A percentile compares a stretch with the other conserved stretches of the same genome.
These are phyloP conservation scores for Pammene fasciana DNA, from an alignment of 2,888 invertebrate genomes.

Conservation along the genomic window DNA sequence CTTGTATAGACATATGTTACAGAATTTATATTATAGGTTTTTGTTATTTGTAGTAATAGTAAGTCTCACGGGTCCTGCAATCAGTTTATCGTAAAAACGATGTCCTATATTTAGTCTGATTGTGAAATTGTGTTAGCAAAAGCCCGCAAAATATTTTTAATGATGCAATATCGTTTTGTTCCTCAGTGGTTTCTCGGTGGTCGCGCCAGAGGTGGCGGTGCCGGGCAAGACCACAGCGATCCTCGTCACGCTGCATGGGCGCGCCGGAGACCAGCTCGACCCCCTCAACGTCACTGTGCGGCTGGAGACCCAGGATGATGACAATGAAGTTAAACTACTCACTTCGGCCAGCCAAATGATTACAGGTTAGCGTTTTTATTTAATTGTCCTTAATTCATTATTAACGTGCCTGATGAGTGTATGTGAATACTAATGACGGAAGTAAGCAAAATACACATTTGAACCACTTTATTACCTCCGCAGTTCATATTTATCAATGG, in stretches of 20 bases:
- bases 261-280: conserved; percentile 69
- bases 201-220: conserved; percentile 86
- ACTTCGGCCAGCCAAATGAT: conserved; percentile 79
- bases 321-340: conserved; percentile 72
- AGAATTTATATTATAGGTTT: too few relatives aligned
- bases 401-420: background rate
- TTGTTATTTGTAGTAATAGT: too few relatives aligned
- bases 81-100: too few relatives aligned
- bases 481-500: too few relatives aligned
- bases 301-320: conserved; percentile 77
- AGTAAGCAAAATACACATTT: too few relatives aligned
- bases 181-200: conserved; percentile 86
- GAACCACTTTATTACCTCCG: too few relatives aligned
- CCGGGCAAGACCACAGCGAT: conserved; percentile 86
- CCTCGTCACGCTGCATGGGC: conserved; percentile 84
- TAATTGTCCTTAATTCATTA: background rate
- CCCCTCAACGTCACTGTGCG: conserved; percentile 85
- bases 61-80: too few relatives aligned
- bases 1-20: too few relatives aligned
- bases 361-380: conserved; percentile 61
- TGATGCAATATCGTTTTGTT: conserved; percentile 45
- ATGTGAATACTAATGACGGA: too few relatives aligned
- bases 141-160: background rate
- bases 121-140: too few relatives aligned
- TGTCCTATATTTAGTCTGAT: too few relatives aligned